Evolutionary conservation across 1,140 invertebrate genomes (phyloP), one percentile per base, ranked within the genome.

Genomic region (Limonius californicus): DNA sequence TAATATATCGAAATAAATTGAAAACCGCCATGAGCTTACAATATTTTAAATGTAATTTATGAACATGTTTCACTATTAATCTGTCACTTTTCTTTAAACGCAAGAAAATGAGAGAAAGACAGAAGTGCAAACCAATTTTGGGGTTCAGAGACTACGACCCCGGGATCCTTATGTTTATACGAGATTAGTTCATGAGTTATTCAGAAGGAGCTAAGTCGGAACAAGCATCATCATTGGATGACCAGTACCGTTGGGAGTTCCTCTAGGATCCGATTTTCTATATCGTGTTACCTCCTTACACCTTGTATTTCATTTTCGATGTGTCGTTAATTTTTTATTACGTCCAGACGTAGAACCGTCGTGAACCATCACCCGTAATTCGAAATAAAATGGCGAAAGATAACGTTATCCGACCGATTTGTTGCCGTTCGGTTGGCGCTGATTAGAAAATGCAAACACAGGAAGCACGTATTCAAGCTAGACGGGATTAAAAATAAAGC

Each of bases 131-230:
- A 18, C 4, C 42, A 45, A 45, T 45, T 45, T 45, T 4, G 42
- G 16, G 14, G 42, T 45, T 45, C n/a, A 45, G 42, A 27, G 23
- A 3, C 23, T 27, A 27, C 23, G 23, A 27, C 23, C 23, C 23
- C 23, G 23, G 9, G 42, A n/a, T 45, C 42, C 42, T 45, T 45
- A 45, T 45, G 42, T 45, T 45, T 45, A 45, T 45, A 45, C 42
- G 42, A 45, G 42, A 45, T 45, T 45, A 45, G n/a, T 45, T 45
- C 42, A 45, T 45, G 42, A 45, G 42, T 45, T 45, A 45, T 45
- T 45, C 42, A 45, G 42, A 18, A 45, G 42, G 23, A 27, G 23
- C 23, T 27, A 27, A 27, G 23, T 45, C 42, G 4, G 42, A 45
- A 45, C 42, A 45, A 45, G 42, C 14, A 45, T 45, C 42, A 45